Evolutionary conservation across 2,797 vertebrate species (phyloP).

Genomic region (Saxicola maurus): DNA sequence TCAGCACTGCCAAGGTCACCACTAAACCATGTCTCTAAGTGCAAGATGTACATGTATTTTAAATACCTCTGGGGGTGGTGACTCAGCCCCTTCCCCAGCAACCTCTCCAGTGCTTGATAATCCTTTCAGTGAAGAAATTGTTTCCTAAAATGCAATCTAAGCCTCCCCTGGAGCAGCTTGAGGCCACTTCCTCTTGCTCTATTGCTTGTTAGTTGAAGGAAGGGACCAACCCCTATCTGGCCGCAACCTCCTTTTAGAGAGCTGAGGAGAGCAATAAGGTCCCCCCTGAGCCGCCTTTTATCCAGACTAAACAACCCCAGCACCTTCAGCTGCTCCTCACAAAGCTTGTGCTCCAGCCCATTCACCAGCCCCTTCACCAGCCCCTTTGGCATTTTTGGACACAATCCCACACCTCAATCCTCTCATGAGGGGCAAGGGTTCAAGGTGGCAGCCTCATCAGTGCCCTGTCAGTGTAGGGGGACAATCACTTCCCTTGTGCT

Average conservation of each 20-base stretch:
- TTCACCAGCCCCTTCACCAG: not conserved
- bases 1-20: not conserved
- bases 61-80: not conserved
- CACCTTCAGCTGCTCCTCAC: not conserved
- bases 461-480: fast-evolving
- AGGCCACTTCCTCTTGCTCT: not conserved
- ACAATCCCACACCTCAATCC: not conserved
- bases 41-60: fast-evolving
- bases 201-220: not conserved
- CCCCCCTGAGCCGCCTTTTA: not conserved
- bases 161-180: not conserved
- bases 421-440: not conserved
- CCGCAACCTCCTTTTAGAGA: not conserved
- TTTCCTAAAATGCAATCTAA: not conserved
- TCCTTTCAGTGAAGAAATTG: not conserved
- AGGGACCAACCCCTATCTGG: too few species aligned
- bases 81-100: not conserved
- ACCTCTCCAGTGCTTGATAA: not conserved
- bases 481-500: not conserved
- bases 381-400: fast-evolving
- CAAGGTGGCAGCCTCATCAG: fast-evolving
- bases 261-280: not conserved
- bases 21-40: not conserved
- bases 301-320: not conserved
- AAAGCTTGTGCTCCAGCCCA: not conserved